phyloP scores from a whole-genome alignment of 2,888 invertebrate species.

The Monopis laevigella region DNA sequence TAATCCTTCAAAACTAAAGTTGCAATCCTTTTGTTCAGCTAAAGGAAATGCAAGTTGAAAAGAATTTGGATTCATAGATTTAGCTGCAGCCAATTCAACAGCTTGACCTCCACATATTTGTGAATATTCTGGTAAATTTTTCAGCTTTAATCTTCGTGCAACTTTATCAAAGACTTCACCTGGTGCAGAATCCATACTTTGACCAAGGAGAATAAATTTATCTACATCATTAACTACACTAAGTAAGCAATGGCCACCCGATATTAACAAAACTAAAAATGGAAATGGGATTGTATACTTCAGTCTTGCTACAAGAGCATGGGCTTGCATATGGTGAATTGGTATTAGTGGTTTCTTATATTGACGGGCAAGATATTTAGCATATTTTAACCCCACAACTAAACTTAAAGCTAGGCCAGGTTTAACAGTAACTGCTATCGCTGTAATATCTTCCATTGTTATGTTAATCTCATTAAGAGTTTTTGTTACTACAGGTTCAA shows the following conservation, averaged over 20 bases:
- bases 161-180: conserved; percentile 96
- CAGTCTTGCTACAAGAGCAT: conserved; percentile 91
- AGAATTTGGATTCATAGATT: conserved; percentile 72
- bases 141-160: conserved; percentile 84
- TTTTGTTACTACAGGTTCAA: conserved; percentile 75
- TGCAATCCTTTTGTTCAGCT: conserved; percentile 76
- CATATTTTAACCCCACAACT: conserved; percentile 82
- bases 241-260: conserved; percentile 92
- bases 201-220: conserved; percentile 83
- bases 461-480: conserved; percentile 73
- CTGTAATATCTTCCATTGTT: conserved; percentile 75
- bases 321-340: conserved; percentile 99
- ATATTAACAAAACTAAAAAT: conserved; percentile 87
- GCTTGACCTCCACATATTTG: conserved; percentile 85
- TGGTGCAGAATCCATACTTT: conserved; percentile 85
- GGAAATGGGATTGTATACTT: conserved; percentile 79
- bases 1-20: conserved; percentile 92
- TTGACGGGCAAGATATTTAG: conserved; percentile 76
- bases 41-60: conserved; percentile 76
- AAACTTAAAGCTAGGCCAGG: conserved; percentile 87
- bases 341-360: conserved; percentile 89
- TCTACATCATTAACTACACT: conserved; percentile 79
- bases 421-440: conserved; percentile 88
- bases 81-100: conserved; percentile 81
- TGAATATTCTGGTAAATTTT: conserved; percentile 78